Evolutionary conservation across 1,140 invertebrate species (phyloP).

Genomic region (Drosophila simulans): DNA sequence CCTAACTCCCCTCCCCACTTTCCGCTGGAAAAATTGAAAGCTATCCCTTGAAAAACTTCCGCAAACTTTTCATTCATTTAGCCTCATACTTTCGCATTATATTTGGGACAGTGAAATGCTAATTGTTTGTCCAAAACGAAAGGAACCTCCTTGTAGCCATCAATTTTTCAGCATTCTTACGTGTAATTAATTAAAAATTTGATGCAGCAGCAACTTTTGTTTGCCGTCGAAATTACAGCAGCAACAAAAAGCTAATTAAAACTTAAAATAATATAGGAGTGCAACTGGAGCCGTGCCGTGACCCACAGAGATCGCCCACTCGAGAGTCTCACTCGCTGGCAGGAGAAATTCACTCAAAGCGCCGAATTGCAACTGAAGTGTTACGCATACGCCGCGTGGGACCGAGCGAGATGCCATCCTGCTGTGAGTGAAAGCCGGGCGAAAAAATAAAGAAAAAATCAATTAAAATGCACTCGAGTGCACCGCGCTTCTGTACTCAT

Average conservation of each 20-base stretch:
- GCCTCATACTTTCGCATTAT: constrained; percentile 25
- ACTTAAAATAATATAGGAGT: constrained; percentile 64
- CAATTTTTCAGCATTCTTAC: constrained; percentile 58
- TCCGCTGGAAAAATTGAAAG: constrained; percentile 6
- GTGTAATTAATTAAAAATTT: constrained; percentile 81
- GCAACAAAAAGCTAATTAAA: constrained; percentile 75
- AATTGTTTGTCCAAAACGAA: constrained; percentile 70
- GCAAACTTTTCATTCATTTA: constrained; percentile 44
- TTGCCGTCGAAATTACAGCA: constrained; percentile 60
- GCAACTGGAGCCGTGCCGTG: constrained; percentile 46
- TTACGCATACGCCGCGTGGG: constrained; percentile 75
- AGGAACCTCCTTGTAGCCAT: constrained; percentile 12
- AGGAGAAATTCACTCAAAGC: constrained; percentile 41
- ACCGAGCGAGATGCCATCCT: constrained; percentile 39
- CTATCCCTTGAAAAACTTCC: constrained; percentile 64
- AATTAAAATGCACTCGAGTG: constrained; percentile 82
- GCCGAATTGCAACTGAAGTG: constrained; percentile 62
- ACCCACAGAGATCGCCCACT: constrained; percentile 54
- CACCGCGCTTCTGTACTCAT: constrained; percentile 29
- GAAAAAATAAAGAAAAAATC: constrained; percentile 62
- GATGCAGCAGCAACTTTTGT: constrained; percentile 64
- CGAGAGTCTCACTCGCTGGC: not conserved
- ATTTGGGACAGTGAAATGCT: constrained; percentile 60
- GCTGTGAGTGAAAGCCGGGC: constrained; percentile 17
- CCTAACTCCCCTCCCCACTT: not conserved